Evolutionary conservation across 2,113 vertebrate species (phyloP), one percentile per base, ranked within the genome.

Genomic region (Psittacara wagleri): DNA sequence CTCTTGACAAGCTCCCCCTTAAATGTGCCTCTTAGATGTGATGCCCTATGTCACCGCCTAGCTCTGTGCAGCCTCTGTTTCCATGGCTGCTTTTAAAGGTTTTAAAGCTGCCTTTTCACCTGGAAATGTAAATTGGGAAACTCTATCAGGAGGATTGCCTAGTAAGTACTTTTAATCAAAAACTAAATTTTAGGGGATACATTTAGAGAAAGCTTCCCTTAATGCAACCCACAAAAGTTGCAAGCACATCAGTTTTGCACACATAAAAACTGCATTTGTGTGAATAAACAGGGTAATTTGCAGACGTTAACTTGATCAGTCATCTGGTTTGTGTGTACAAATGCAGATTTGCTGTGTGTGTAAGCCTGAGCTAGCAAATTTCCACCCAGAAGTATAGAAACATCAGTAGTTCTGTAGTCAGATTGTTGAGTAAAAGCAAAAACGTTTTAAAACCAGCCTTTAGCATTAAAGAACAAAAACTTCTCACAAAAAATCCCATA

Each of bases 41-140:
- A 91, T 96, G 93, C 95, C 93, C 93, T 96, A n/a, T 96, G 95
- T 96, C 95, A 93, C 88, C 5, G 68, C 84, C 93, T 96, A 93
- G 92, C 88, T 95, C 93, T 90, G 61, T 88, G 92, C 90, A 94
- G 95, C 90, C 39, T 95, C 94, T 96, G 94, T 96, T 97, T 96
- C 93, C 96, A 96, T 96, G 93, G 95, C 92, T 96, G 90, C 95
- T 96, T 95, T 93, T 96, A 97, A 96, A 96, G 92, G 90, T 90
- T 96, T 97, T 86, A 92, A 95, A 95, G 63, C 73, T 61, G 83
- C 76, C 76, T 93, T 93, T 96, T 97, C 95, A 96, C 95, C 95
- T 96, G 80, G 73, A 96, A 96, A 97, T 95, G 93, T 94, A 97
- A 96, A 96, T 96, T 92, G 74, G 61, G 55, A 92, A 93, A 92